Evolutionary conservation across 2,113 vertebrate genomes (phyloP).

Genomic region (Canis aureus): DNA sequence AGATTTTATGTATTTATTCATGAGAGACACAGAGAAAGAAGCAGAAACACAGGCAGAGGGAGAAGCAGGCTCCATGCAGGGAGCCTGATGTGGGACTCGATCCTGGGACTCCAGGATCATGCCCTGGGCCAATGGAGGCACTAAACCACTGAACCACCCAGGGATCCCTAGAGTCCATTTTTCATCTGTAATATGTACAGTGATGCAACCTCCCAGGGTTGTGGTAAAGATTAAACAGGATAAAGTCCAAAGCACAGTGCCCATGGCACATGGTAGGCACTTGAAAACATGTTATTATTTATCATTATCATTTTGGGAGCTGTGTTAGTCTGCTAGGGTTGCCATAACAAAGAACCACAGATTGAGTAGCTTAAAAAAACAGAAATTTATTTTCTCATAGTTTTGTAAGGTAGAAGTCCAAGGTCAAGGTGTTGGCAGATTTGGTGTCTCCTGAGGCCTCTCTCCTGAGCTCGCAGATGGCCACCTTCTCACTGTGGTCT

Average conservation of each 20-base stretch:
- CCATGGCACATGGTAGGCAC: background rate
- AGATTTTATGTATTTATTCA: no score
- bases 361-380: background rate
- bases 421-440: background rate
- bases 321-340: background rate
- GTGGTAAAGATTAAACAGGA: background rate
- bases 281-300: background rate
- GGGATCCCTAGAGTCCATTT: background rate
- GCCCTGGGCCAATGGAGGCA: no score
- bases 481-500: background rate
- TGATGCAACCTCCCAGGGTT: background rate
- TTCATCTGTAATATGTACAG: background rate
- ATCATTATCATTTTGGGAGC: background rate
- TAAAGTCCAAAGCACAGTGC: background rate
- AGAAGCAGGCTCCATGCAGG: no score
- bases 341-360: background rate
- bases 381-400: background rate
- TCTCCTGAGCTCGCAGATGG: no score
- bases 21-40: no score
- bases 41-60: no score
- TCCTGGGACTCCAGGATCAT: no score
- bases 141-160: no score
- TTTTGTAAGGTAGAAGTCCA: background rate
- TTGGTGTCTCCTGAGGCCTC: background rate
- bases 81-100: no score